Percentiles rank a stretch among this genome's conserved stretches.
phyloP scores from a whole-genome alignment of 2,113 vertebrate species.

The Myocastor coypus region DNA sequence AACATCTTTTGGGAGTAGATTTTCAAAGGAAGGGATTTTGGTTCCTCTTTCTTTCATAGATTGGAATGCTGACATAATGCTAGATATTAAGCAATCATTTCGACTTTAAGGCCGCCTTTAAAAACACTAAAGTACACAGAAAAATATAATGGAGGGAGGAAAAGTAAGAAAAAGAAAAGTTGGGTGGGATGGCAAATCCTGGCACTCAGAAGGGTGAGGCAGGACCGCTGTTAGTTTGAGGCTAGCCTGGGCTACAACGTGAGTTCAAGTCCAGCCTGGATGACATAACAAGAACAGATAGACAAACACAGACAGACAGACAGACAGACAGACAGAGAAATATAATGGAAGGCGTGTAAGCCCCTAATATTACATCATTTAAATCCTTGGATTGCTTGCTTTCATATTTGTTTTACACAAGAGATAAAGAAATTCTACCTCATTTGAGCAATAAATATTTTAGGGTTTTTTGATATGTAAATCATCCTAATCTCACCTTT shows the following conservation, averaged over 20 bases:
- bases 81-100: not conserved
- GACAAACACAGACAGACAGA: not conserved
- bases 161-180: not conserved
- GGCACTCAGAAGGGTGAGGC: not conserved
- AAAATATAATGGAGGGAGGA: not conserved
- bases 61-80: not conserved
- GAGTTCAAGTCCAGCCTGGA: not conserved
- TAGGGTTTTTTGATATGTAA: not conserved
- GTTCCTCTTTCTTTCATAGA: not conserved
- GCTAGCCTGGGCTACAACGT: not conserved
- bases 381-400: not conserved
- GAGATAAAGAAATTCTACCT: not conserved
- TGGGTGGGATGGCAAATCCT: not conserved
- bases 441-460: not conserved
- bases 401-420: not conserved
- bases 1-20: not conserved
- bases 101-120: not conserved
- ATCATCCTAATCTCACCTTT: not conserved
- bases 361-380: not conserved
- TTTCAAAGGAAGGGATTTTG: not conserved
- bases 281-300: not conserved
- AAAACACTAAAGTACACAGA: not conserved
- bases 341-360: not conserved
- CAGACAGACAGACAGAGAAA: not conserved
- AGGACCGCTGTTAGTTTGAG: not conserved